Evolutionary conservation across 2,888 invertebrate genomes (phyloP), one percentile per base, ranked within the genome.

Genomic region (Sussaba pulchella): DNA sequence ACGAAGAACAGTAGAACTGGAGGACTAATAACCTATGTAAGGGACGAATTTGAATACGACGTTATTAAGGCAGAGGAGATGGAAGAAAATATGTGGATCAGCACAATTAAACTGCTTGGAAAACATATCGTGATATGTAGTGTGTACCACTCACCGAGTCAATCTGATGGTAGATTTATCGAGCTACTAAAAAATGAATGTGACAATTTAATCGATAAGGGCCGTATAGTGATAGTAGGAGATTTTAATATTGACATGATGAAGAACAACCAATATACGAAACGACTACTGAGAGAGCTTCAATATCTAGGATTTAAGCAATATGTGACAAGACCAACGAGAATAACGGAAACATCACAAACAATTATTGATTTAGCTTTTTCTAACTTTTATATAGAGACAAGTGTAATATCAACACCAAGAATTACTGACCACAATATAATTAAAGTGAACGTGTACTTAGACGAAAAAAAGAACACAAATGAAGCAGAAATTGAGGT

Each of bases 1-100:
- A 54, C 70, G 0, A 3, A 14, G 36, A 70, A 70, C 17, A 70
- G 24, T 54, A 70, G 70, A 54, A 70, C 70, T 19, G 57, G 70
- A 12, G 70, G 57, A 10, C 21, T 36, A 6, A 0, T 70, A 9
- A 21, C 57, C 1, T 70, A 52, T 26, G n/a, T 70, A 0, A 57
- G n/a, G 21, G 5, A 54, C 1, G 43, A 21, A 12, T 0, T 70
- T 12, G 14, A 70, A 70, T 70, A 52, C 31, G 57, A 36, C 0
- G 1, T 70, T 21, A 10, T 2, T 3, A 41, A 50, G 24, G 2
- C 10, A 2, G 19, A 19, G 12, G 1, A 1, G 3, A 21, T 21
- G 5, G 31, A 61, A 47, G 45, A 61, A 9, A 72, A 72, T 72
- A 9, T 72, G 10, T 72, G 43, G 45, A 26, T 43, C 12, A 59